A percentile compares a stretch with the other conserved stretches of the same genome.
Conservation (phyloP, 2,113 vertebrate genomes). For the Isurus oxyrinchus region DNA sequence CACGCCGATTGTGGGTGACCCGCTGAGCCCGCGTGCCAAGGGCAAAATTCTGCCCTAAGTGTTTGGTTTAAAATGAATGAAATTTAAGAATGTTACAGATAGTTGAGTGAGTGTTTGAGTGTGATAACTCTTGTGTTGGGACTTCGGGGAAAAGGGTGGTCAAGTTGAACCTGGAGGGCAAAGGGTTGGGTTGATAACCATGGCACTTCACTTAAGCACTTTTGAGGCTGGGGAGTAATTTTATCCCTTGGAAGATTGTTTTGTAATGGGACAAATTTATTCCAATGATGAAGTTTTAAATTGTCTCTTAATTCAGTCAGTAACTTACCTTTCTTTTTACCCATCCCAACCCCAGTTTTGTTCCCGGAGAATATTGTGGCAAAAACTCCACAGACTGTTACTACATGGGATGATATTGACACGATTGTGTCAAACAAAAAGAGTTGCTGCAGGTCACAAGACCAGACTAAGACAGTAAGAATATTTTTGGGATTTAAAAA, state of each 20-base stretch:
- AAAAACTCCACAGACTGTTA: constrained; percentile 53
- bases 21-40: too few species aligned
- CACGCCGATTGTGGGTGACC: too few species aligned
- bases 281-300: background rate
- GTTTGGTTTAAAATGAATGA: background rate
- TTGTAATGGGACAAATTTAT: background rate
- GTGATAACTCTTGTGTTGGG: background rate
- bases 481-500: background rate
- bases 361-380: constrained; percentile 53
- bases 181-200: background rate
- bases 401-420: constrained; percentile 46
- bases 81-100: background rate
- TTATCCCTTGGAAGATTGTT: background rate
- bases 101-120: background rate
- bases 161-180: background rate
- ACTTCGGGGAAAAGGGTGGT: background rate
- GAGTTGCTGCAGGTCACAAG: background rate
- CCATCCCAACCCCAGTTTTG: constrained; percentile 50
- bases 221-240: background rate
- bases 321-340: background rate
- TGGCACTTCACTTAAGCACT: background rate
- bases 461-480: background rate
- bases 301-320: too few species aligned
- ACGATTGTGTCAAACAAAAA: background rate
- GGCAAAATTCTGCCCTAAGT: background rate